Evolutionary conservation across 2,797 vertebrate genomes (phyloP).

Genomic region (Acestrorhynchus altus): DNA sequence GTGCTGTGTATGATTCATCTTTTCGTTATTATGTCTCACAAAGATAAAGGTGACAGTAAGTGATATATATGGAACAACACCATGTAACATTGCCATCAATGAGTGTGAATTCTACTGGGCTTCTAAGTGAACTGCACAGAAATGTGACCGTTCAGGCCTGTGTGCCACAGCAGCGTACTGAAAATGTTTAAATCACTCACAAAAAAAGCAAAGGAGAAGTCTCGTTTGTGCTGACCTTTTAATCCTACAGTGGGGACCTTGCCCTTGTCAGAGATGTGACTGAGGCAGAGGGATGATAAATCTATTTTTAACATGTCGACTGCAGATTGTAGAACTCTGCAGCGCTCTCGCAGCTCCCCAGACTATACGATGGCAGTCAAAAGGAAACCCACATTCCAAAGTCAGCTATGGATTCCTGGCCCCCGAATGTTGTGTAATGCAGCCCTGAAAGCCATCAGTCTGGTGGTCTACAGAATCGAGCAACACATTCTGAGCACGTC

Average conservation of each 20-base stretch:
- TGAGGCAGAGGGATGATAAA: not conserved
- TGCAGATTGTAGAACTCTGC: not conserved
- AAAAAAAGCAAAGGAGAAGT: not conserved
- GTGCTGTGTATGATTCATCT: no score
- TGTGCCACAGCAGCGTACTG: not conserved
- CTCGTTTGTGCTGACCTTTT: slow-evolving; percentile 13
- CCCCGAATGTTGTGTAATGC: not conserved
- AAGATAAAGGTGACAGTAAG: no score
- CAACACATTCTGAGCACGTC: no score
- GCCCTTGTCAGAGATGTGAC: not conserved
- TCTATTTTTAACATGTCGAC: not conserved
- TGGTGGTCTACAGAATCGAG: not conserved
- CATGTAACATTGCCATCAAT: no score
- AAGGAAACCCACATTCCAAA: not conserved
- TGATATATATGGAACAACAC: no score
- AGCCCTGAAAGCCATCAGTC: no score
- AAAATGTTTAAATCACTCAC: not conserved
- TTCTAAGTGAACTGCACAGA: no score
- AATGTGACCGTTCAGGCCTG: not conserved
- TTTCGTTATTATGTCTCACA: no score
- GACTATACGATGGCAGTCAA: not conserved
- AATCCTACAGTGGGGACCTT: slow-evolving; percentile 1
- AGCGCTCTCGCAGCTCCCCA: not conserved
- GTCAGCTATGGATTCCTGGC: not conserved
- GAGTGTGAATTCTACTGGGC: no score